Evolutionary conservation across 2,888 invertebrate species (phyloP).

Genomic region (Zootermopsis nevadensis): DNA sequence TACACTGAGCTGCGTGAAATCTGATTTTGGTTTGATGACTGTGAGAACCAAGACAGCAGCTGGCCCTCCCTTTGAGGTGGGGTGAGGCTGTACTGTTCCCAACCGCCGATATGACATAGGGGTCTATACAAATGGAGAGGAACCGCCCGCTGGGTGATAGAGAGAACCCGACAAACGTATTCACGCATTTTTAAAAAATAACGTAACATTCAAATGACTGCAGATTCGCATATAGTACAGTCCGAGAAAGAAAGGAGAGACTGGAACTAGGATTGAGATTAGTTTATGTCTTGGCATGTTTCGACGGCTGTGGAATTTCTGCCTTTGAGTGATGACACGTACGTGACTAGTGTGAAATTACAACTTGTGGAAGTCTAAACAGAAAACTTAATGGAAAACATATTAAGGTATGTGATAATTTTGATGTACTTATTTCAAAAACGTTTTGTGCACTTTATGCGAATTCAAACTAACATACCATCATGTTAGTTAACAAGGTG

Average conservation of each 20-base stretch:
- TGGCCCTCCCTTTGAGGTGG: background rate
- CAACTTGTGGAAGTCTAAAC: too few species aligned
- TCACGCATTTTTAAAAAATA: slow-evolving; percentile 20
- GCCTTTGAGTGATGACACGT: too few species aligned
- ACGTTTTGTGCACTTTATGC: too few species aligned
- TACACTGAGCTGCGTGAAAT: slow-evolving; percentile 1
- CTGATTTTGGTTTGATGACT: slow-evolving; percentile 1
- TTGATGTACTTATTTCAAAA: too few species aligned
- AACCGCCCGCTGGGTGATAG: slow-evolving; percentile 12
- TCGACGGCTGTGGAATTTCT: too few species aligned
- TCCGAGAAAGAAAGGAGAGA: background rate
- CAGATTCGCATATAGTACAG: background rate
- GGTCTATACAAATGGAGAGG: background rate
- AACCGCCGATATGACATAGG: background rate
- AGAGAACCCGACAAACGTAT: background rate
- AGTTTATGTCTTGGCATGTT: too few species aligned
- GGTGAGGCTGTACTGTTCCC: background rate
- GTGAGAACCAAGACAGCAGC: slow-evolving; percentile 14
- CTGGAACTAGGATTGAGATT: too few species aligned
- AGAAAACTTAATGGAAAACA: too few species aligned
- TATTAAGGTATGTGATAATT: too few species aligned
- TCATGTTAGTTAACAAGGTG: too few species aligned
- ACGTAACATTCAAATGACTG: slow-evolving; percentile 15
- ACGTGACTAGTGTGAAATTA: too few species aligned
- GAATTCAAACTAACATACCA: too few species aligned